These are phyloP conservation scores for Aphidoletes aphidimyza DNA, from an alignment of 2,888 invertebrate genomes.

Conservation along the genomic window DNA sequence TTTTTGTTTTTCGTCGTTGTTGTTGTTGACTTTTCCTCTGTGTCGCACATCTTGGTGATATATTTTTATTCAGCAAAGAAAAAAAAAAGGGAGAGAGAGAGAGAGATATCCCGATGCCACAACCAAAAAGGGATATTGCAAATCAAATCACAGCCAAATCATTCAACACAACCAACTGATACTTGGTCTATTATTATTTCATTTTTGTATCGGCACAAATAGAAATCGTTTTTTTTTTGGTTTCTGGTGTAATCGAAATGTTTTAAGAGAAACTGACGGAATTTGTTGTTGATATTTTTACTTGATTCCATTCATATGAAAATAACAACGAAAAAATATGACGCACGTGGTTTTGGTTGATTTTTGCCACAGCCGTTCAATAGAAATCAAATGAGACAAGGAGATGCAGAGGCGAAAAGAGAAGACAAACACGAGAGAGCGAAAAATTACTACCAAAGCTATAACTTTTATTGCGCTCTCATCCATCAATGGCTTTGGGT, in stretches of 20 bases:
- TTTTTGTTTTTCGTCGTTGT: not conserved
- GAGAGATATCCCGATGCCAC: no score
- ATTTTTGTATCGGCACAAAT: not conserved
- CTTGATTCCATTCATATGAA: not conserved
- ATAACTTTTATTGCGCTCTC: constrained; percentile 37
- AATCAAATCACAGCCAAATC: constrained; percentile 28
- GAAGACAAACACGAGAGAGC: not conserved
- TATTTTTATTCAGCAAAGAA: no score
- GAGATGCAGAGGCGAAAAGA: no score
- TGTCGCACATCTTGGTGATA: not conserved
- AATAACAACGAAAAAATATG: not conserved
- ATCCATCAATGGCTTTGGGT: constrained; percentile 43
- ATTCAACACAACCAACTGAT: not conserved
- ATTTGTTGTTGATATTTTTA: constrained; percentile 46
- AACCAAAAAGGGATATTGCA: not conserved
- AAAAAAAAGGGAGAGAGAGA: no score
- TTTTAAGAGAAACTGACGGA: no score
- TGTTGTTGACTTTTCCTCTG: not conserved
- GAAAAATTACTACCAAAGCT: constrained; percentile 11
- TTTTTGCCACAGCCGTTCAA: no score
- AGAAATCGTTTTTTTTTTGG: constrained; percentile 6
- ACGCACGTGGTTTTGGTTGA: not conserved
- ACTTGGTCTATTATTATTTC: constrained; percentile 37
- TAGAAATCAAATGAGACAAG: not conserved
- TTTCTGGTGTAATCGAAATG: constrained; percentile 3